A percentile compares a stretch with the other conserved stretches of the same genome.
phyloP scores from a whole-genome alignment of 2,113 vertebrate genomes.

The Lipotes vexillifer region DNA sequence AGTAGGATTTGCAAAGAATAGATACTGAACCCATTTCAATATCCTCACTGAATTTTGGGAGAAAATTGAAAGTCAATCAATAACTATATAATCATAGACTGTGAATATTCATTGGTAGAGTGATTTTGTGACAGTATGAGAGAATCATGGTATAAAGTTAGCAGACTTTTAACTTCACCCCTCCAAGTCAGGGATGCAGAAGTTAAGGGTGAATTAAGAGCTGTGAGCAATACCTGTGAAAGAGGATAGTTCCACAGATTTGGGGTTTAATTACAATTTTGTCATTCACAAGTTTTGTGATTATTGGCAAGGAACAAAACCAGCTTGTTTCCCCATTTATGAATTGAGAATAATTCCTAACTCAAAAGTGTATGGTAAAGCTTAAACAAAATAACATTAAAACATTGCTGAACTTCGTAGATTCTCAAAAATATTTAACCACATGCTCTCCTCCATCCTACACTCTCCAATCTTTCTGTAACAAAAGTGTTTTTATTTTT shows the following conservation, averaged over 20 bases:
- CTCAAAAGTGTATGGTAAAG: neutral
- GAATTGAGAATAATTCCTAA: neutral
- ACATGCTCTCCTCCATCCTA: neutral
- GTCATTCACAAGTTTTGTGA: neutral
- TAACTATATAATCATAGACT: neutral
- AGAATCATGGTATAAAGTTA: neutral
- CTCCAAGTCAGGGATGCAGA: neutral
- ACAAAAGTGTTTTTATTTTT: neutral
- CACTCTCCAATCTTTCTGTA: neutral
- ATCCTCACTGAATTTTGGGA: neutral
- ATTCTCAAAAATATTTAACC: neutral
- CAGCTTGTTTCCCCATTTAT: neutral
- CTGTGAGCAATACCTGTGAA: neutral
- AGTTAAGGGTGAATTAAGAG: neutral
- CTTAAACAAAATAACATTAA: neutral
- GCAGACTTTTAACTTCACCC: neutral
- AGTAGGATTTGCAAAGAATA: neutral
- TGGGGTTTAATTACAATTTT: neutral
- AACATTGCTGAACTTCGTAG: neutral
- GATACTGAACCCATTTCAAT: neutral
- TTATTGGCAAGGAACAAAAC: neutral
- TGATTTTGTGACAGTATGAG: neutral
- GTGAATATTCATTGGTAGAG: neutral
- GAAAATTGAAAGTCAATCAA: neutral
- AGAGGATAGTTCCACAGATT: neutral